Evolutionary conservation across 2,888 invertebrate genomes (phyloP).

Genomic region (Dyspetes luteomarginatus): DNA sequence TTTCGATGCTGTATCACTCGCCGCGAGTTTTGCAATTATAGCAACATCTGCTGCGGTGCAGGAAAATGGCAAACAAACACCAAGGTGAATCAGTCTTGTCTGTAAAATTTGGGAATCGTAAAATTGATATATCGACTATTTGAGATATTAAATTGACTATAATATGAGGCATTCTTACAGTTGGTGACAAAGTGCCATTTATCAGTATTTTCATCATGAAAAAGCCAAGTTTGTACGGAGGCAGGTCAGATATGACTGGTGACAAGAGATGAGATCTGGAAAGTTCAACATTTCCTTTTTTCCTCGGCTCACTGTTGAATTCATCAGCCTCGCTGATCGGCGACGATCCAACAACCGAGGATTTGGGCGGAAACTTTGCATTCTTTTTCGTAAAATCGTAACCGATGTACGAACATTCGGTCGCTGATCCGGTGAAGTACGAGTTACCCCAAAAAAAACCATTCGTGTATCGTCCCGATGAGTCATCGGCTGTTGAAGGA

Average conservation of each 20-base stretch:
- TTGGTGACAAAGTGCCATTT: constrained; percentile 73
- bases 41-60: constrained; percentile 88
- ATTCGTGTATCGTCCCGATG: constrained; percentile 81
- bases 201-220: constrained; percentile 79
- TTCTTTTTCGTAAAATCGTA: constrained; percentile 67
- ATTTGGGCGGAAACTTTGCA: constrained; percentile 45
- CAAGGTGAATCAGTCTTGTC: constrained; percentile 90
- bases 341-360: constrained; percentile 45
- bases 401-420: constrained; percentile 80
- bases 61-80: constrained; percentile 89
- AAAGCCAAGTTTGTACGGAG: constrained; percentile 81
- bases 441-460: constrained; percentile 83
- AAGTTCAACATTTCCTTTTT: constrained; percentile 70
- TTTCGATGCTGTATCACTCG: constrained; percentile 84
- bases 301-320: constrained; percentile 74
- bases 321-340: constrained; percentile 69
- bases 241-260: constrained; percentile 68
- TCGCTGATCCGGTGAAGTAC: constrained; percentile 81
- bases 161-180: constrained; percentile 65
- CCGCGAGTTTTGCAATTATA: constrained; percentile 82
- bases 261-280: constrained; percentile 50
- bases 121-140: neutral
- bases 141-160: neutral
- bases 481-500: constrained; percentile 79
- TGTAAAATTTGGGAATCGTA: constrained; percentile 78